Evolutionary conservation across 2,888 invertebrate species (phyloP).

Genomic region (Epirrhoe tristata): DNA sequence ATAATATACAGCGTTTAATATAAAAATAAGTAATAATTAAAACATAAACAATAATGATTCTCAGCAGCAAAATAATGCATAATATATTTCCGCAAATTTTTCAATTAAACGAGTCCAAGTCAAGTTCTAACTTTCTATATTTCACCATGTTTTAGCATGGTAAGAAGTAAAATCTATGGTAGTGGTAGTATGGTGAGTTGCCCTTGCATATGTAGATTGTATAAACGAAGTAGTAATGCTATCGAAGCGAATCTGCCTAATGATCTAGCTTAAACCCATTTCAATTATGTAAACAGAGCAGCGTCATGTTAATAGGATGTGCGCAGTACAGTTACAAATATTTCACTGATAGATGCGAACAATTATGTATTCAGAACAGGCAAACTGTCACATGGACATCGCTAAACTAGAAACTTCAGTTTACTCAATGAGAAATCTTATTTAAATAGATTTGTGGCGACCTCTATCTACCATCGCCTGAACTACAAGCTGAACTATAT

Average conservation of each 20-base stretch:
- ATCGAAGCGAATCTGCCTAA: slow-evolving; percentile 28
- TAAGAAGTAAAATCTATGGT: background rate
- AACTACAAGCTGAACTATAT: too few relatives aligned
- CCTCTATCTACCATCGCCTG: too few relatives aligned
- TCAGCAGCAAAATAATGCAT: too few relatives aligned
- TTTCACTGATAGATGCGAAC: slow-evolving; percentile 54
- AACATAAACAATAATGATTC: too few relatives aligned
- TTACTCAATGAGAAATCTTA: slow-evolving; percentile 31
- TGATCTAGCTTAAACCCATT: slow-evolving; percentile 20
- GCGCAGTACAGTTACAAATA: slow-evolving; percentile 28
- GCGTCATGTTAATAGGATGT: slow-evolving; percentile 25
- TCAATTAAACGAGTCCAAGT: too few relatives aligned
- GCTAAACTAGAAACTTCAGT: slow-evolving; percentile 45
- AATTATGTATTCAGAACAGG: slow-evolving; percentile 70
- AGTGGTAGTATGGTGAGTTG: too few relatives aligned
- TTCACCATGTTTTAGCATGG: background rate
- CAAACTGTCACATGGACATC: slow-evolving; percentile 55
- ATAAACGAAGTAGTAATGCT: slow-evolving; percentile 19
- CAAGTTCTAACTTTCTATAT: too few relatives aligned
- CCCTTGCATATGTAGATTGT: slow-evolving; percentile 5
- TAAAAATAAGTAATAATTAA: too few relatives aligned
- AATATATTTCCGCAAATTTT: too few relatives aligned
- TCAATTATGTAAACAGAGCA: slow-evolving; percentile 35
- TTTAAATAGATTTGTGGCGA: slow-evolving; percentile 33
- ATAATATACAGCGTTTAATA: too few relatives aligned